Evolutionary conservation across 1,140 invertebrate genomes (phyloP), one percentile per base, ranked within the genome.

Genomic region (Zaprionus davidi): DNA sequence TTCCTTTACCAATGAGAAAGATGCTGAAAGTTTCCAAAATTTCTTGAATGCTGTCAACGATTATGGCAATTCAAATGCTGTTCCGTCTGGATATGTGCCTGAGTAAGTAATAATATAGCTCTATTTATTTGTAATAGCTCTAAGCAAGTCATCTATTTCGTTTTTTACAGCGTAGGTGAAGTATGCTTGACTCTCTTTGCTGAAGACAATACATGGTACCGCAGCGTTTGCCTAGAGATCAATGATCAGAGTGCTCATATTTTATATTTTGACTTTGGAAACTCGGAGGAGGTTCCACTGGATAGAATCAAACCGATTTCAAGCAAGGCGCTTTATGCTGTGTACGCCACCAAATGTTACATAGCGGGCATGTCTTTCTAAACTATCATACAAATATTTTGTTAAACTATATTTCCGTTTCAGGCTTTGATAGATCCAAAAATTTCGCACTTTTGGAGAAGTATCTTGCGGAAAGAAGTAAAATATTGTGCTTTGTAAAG

Each of bases 181-280:
- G 2, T 84, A 31, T 90, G 85, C 22, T 5, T 76, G 46, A 31
- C 71, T 1, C 12, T 73, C 5, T 88, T 53, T 44, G 9, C 11
- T 11, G 85, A 76, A 9, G 84, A 88, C 44, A 59, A 69, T 4
- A 5, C 7, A 1, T 88, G 84, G 85, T 90, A 88, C 20, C 84
- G 84, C 4, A 78, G 78, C 15, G 64, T 81, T 28, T 88, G 84
- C 20, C 34, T 53, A 5, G 31, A 55, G 13, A 17, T 79, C 13
- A 41, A 20, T 5, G 69, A n/a, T 20, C 15, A 79, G 5, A 41
- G 11, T 17, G 78, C 31, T 0, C 17, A 26, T 12, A 79, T 88
- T 46, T 17, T 62, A 0, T 88, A 71, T 34, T 76, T 20, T 3
- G 84, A 88, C 67, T 88, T 74, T 69, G 84, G 84, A 3, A 88